Evolutionary conservation across 2,888 invertebrate species (phyloP).

Genomic region (Caradrina clavipalpis): DNA sequence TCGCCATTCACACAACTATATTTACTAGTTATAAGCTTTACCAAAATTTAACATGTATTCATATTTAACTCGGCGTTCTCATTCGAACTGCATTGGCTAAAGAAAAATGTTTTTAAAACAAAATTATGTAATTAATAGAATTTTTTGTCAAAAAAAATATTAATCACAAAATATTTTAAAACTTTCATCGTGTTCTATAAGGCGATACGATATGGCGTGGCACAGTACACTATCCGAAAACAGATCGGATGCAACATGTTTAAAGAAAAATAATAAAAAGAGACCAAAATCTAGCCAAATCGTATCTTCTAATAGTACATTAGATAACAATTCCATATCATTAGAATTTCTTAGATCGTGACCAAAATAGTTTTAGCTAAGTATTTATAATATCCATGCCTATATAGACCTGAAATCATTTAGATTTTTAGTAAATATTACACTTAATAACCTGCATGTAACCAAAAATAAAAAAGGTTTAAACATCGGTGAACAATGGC

Average conservation of each 20-base stretch:
- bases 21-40: constrained; percentile 2
- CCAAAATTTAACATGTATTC: neutral
- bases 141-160: constrained; percentile 22
- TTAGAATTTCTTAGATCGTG: constrained; percentile 58
- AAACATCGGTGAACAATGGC: neutral
- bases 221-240: neutral
- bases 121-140: constrained; percentile 3
- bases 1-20: constrained; percentile 16
- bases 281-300: constrained; percentile 1
- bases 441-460: constrained; percentile 28
- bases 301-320: constrained; percentile 25
- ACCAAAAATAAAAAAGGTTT: constrained; percentile 13
- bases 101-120: neutral
- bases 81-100: neutral
- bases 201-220: constrained; percentile 2
- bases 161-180: constrained; percentile 21
- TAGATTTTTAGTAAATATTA: constrained; percentile 28
- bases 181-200: constrained; percentile 12
- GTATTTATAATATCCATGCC: constrained; percentile 27
- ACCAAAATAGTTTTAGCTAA: constrained; percentile 58
- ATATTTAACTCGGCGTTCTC: neutral
- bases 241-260: neutral
- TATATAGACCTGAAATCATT: constrained; percentile 24
- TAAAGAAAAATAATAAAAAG: neutral
- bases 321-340: constrained; percentile 61